Evolutionary conservation across 37 sponge, comb jelly and placozoan species (phyloP).

Genomic region (Spongia lamella): DNA sequence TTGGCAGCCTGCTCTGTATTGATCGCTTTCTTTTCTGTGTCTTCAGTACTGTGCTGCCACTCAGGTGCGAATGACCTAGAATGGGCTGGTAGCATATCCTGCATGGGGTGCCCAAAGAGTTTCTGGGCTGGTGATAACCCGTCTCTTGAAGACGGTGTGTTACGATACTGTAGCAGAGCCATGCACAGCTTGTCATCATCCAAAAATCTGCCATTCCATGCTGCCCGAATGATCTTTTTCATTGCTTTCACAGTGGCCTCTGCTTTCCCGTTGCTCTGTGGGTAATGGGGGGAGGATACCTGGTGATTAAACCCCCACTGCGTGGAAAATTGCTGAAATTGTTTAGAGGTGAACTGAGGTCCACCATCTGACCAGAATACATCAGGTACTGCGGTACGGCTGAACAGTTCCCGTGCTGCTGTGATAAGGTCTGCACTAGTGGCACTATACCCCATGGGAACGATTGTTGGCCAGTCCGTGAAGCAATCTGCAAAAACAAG

Average conservation of each 20-base stretch:
- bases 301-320: constrained; percentile 18
- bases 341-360: neutral
- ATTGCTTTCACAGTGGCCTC: constrained; percentile 26
- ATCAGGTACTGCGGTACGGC: neutral
- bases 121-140: neutral
- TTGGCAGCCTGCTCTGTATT: too few species aligned
- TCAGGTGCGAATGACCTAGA: neutral
- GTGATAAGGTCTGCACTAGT: neutral
- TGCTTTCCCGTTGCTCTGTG: constrained; percentile 38
- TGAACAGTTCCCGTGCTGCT: neutral
- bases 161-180: constrained; percentile 22
- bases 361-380: neutral
- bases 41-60: neutral
- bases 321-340: neutral
- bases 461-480: constrained; percentile 13
- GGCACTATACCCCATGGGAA: neutral
- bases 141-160: constrained; percentile 14
- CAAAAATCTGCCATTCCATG: neutral
- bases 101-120: neutral
- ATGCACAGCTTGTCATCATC: constrained; percentile 1
- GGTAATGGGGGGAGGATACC: constrained; percentile 20
- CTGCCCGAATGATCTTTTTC: constrained; percentile 23
- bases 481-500: neutral
- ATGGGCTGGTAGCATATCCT: neutral
- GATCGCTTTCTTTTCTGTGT: neutral